A percentile compares a stretch with the other conserved stretches of the same genome.
Conservation (phyloP, 2,113 vertebrate genomes). For the Okapia johnstoni region DNA sequence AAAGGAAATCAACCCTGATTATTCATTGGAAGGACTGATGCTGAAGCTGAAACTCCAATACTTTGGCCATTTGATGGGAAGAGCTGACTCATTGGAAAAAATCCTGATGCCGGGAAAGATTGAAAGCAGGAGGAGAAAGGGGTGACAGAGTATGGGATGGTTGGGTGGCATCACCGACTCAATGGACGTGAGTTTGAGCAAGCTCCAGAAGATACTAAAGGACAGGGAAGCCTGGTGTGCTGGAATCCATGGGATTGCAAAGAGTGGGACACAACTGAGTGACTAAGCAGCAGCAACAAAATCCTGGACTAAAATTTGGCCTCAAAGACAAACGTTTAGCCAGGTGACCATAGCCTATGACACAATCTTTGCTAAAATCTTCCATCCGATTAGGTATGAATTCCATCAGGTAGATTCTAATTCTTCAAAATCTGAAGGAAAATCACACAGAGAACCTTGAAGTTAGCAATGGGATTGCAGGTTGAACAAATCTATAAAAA, state of each 20-base stretch:
- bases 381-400: not conserved
- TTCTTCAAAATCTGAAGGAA: not conserved
- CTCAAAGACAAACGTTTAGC: not conserved
- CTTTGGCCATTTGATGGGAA: not conserved
- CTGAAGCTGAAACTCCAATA: not conserved
- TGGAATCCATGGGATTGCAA: not conserved
- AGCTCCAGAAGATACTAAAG: not conserved
- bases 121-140: not conserved
- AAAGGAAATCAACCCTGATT: not conserved
- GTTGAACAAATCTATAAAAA: not conserved
- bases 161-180: not conserved
- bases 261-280: not conserved
- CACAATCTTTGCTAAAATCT: not conserved
- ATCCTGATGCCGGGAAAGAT: accelerated
- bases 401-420: not conserved
- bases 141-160: not conserved
- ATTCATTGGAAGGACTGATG: not conserved
- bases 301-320: not conserved
- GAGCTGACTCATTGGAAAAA: not conserved
- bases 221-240: not conserved
- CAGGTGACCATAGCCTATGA: not conserved
- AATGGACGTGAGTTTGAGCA: not conserved
- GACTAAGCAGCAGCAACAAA: not conserved
- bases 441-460: not conserved
- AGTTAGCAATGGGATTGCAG: not conserved